Evolutionary conservation across 2,113 vertebrate genomes (phyloP), one percentile per base, ranked within the genome.

Genomic region (Lepidothrix coronata): DNA sequence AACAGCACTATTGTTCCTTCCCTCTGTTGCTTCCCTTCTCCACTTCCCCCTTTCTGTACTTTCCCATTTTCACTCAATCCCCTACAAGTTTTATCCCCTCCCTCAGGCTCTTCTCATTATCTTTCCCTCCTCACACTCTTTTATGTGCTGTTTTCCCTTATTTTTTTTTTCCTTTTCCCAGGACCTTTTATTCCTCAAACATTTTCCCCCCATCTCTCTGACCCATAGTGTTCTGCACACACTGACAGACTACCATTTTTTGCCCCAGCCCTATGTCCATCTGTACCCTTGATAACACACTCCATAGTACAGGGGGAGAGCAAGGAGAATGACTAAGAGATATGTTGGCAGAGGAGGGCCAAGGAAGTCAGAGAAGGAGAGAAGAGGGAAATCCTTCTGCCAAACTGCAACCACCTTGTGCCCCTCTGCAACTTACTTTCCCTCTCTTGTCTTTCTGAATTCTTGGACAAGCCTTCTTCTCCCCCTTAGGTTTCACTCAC

Each of bases 251-350:
- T 35, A 48, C 41, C 4, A 9, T 14, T 74, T 82, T 67, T 76
- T 37, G 12, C 3, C 17, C 14, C 9, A 33, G 37, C 9, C 12
- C 19, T 27, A 1, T 13, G 12, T 49, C 44, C 33, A 61, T 46
- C 49, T 14, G 3, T 11, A 18, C 4, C 11, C 19, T 52, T 2
- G 0, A 18, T 43, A 39, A 16, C 21, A 39, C 6, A 8, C 23
- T 51, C 5, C 11, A 7, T 8, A 49, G 52, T 54, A 71, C 3
- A 85, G 31, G 16, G 15, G 88, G 24, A 52, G n/a, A 62, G 37
- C 66, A 90, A 63, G 5, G 35, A 82, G 33, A 81, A 78, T 12
- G 15, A 51, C 25, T 51, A 22, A 48, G 33, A 78, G 27, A 27
- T 12, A 1, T 52, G 16, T 33, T 48, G 49, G 24, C 3, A 1